Evolutionary conservation across 2,888 invertebrate species (phyloP).

Genomic region (Drepana falcataria): DNA sequence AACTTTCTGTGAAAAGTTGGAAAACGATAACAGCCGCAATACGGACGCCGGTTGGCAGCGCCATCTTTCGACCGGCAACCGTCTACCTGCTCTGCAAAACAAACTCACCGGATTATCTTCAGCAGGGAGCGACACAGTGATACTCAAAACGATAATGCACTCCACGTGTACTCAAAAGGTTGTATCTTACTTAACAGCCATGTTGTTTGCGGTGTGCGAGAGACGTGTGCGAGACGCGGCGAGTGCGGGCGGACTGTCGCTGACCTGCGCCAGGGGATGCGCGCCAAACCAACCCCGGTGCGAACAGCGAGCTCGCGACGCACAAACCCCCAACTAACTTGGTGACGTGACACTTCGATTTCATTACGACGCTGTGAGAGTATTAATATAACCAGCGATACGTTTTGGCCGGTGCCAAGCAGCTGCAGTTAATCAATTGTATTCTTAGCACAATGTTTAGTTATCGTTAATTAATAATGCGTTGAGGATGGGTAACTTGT

Average conservation of each 20-base stretch:
- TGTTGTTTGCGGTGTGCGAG: slow-evolving; percentile 9
- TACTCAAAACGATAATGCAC: background rate
- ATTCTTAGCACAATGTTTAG: too few species aligned
- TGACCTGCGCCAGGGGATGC: slow-evolving; percentile 37
- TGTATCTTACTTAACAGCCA: background rate
- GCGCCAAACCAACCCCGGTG: slow-evolving; percentile 41
- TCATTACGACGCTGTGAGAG: background rate
- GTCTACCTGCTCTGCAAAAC: slow-evolving; percentile 4
- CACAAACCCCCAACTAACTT: slow-evolving; percentile 16
- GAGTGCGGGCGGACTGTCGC: slow-evolving; percentile 51
- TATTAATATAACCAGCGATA: background rate
- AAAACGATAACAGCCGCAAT: slow-evolving; percentile 60
- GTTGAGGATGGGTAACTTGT: too few species aligned
- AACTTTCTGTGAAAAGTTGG: slow-evolving; percentile 33
- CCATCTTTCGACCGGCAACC: slow-evolving; percentile 47
- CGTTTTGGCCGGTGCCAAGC: too few species aligned
- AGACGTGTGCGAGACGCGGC: slow-evolving; percentile 34
- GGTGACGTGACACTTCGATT: slow-evolving; percentile 12
- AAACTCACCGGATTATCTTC: slow-evolving; percentile 2
- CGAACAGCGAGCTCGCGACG: slow-evolving; percentile 7
- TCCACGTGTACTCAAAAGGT: background rate
- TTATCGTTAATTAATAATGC: too few species aligned
- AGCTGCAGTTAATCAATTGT: too few species aligned
- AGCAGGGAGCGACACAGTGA: background rate
- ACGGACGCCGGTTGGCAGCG: slow-evolving; percentile 51